These are phyloP conservation scores for Heliothis virescens DNA, from an alignment of 1,140 invertebrate genomes.

Conservation along the genomic window DNA sequence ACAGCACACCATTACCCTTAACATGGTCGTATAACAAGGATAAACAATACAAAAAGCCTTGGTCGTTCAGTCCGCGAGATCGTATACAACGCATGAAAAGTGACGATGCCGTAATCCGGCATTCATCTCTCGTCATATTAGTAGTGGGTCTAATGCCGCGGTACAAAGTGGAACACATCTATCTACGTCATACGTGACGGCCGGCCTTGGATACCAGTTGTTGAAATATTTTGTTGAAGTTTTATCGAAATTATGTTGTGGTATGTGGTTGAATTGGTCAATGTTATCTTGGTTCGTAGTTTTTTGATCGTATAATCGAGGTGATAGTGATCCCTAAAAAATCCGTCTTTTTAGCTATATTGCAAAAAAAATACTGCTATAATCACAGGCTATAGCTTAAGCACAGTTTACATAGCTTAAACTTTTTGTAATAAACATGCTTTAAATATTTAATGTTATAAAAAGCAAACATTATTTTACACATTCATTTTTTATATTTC, in stretches of 20 bases:
- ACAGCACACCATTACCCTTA: constrained; percentile 3
- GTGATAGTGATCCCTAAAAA: too few relatives aligned
- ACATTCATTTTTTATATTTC: too few relatives aligned
- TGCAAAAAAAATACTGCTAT: too few relatives aligned
- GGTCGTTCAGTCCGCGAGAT: constrained; percentile 5
- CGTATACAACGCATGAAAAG: constrained; percentile 29
- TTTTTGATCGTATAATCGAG: too few relatives aligned
- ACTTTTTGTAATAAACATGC: too few relatives aligned
- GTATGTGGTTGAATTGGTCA: too few relatives aligned
- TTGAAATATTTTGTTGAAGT: constrained; percentile 3
- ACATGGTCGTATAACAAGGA: background rate
- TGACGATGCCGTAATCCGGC: constrained; percentile 61
- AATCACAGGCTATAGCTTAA: too few relatives aligned
- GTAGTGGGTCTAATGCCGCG: constrained; percentile 62
- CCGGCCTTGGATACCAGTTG: background rate
- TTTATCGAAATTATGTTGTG: background rate
- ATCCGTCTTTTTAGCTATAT: too few relatives aligned
- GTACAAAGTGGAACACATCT: constrained; percentile 68
- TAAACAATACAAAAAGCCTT: constrained; percentile 39
- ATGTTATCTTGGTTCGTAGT: too few relatives aligned
- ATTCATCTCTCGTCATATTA: constrained; percentile 76
- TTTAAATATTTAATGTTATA: too few relatives aligned
- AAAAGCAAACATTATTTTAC: too few relatives aligned
- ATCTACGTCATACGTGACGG: constrained; percentile 46
- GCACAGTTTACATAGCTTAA: too few relatives aligned